Base-by-base conservation (phyloP, 2,797 vertebrate genomes). In the Acropternis orthonyx region DNA sequence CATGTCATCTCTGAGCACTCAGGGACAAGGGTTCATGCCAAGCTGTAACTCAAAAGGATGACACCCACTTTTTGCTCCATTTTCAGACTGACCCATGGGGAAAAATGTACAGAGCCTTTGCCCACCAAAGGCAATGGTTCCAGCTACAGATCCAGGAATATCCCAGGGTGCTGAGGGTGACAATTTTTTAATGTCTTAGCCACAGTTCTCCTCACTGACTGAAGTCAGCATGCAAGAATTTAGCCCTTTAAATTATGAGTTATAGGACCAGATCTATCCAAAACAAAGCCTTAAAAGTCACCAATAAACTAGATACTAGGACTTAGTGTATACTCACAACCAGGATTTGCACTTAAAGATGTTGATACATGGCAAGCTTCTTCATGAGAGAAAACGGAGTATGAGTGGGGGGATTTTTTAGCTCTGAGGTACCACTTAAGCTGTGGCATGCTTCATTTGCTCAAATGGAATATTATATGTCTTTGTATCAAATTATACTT, bases 401-500 rank as follows among this genome's bases (percentile, higher is more conserved):
- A 39, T 3, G 2, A 59, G 22, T 1, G 11, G 21, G 13, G 18
- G n/a, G 5, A 20, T 43, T 85, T 43, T 78, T 88, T 44, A 88
- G 44, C 49, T 91, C 75, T 5, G 5, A 87, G 87, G 63, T 7
- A 49, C 63, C 75, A 61, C 72, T 91, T 95, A 74, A 71, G 46
- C 84, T 92, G 67, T 78, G 48, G 71, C 61, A 92, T 72, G 68
- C 72, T 74, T 89, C 75, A 46, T 71, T 92, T 54, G 0, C 75
- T 92, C 32, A 94, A 93, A 85, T 61, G 56, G 61, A 93, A 85
- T 44, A 87, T 68, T 88, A 66, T 88, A 46, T 22, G 21, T 63
- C 82, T 88, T 93, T 80, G 32, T 89, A 94, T 92, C 92, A 58
- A 91, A 85, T 96, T 93, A 95, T 65, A 67, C 88, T 93, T 83